Conservation (phyloP, 2,888 invertebrate genomes). For the Cartodere bifasciata region DNA sequence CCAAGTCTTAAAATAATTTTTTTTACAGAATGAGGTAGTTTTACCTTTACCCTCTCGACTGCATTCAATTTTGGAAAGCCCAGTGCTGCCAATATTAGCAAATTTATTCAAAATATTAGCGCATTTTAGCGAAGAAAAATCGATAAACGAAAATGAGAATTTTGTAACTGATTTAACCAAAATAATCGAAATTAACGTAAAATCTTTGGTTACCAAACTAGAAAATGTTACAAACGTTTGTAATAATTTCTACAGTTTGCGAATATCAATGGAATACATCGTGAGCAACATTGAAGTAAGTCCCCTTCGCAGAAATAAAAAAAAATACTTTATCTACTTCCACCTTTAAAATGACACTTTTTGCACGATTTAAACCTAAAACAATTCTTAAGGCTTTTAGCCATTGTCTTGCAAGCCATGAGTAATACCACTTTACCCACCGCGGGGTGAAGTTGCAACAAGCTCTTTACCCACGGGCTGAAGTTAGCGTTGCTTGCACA, state of each 20-base stretch:
- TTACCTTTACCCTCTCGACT: constrained; percentile 29
- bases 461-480: too few species aligned
- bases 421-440: too few species aligned
- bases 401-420: too few species aligned
- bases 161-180: constrained; percentile 13
- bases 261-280: constrained; percentile 41
- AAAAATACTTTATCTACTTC: too few species aligned
- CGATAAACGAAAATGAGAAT: constrained; percentile 7
- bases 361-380: too few species aligned
- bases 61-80: constrained; percentile 23
- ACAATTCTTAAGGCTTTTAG: too few species aligned
- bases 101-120: constrained; percentile 24
- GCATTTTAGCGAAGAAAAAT: constrained; percentile 12
- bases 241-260: constrained; percentile 31
- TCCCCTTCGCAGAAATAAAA: constrained; percentile 5
- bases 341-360: too few species aligned
- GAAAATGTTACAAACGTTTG: constrained; percentile 30
- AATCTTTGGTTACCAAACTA: constrained; percentile 33
- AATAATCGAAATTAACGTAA: constrained; percentile 11
- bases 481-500: too few species aligned
- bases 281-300: constrained; percentile 51
- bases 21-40: constrained; percentile 24
- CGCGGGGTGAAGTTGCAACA: too few species aligned
- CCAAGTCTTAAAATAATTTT: too few species aligned
- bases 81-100: constrained; percentile 25